Evolutionary conservation across 37 sponge, comb jelly and placozoan species (phyloP).

Genomic region (Oopsacas minuta): DNA sequence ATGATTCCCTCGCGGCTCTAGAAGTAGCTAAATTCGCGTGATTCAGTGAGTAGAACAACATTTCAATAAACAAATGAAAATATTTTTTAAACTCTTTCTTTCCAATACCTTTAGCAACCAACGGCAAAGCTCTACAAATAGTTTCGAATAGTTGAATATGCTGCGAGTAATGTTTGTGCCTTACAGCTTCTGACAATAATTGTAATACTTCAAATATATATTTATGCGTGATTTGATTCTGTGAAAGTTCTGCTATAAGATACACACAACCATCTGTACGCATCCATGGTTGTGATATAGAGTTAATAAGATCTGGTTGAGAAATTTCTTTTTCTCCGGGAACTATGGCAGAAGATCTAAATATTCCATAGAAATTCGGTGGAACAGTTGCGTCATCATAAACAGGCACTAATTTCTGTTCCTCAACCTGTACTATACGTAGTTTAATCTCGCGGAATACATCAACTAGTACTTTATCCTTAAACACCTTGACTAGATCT

Average conservation of each 20-base stretch:
- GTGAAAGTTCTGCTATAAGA: slow-evolving; percentile 55
- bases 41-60: neutral
- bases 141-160: slow-evolving; percentile 57
- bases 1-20: neutral
- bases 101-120: neutral
- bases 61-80: neutral
- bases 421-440: neutral
- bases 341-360: neutral
- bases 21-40: neutral
- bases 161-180: slow-evolving; percentile 54
- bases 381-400: neutral
- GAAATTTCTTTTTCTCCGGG: neutral
- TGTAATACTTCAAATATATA: slow-evolving; percentile 39
- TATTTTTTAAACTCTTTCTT: neutral
- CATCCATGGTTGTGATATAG: slow-evolving; percentile 77
- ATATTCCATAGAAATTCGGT: neutral
- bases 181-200: slow-evolving; percentile 35
- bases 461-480: slow-evolving; percentile 19
- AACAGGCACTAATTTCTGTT: neutral
- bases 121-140: slow-evolving; percentile 12
- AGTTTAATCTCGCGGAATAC: neutral
- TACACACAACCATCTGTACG: slow-evolving; percentile 72
- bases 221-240: neutral
- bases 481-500: slow-evolving; percentile 51
- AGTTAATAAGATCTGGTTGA: neutral